These are phyloP conservation scores for Rachycentron canadum DNA, from an alignment of 2,797 vertebrate species.

Conservation along the genomic window DNA sequence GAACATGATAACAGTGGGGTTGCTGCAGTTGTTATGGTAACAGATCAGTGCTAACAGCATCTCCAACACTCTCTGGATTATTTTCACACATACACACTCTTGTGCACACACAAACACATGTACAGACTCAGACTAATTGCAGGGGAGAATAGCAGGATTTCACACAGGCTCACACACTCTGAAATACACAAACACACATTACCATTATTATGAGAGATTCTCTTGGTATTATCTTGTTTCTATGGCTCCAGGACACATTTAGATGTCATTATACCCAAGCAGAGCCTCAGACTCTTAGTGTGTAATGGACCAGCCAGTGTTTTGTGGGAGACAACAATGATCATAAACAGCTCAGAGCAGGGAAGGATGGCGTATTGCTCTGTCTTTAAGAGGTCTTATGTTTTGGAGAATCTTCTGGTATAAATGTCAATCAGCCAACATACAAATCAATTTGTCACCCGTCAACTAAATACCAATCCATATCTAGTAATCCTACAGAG, in stretches of 20 bases:
- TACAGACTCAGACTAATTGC: slow-evolving; percentile 58
- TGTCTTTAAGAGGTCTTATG: slow-evolving; percentile 9
- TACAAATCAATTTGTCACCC: slow-evolving; percentile 13
- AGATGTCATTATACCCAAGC: slow-evolving; percentile 53
- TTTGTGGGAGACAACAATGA: slow-evolving; percentile 14
- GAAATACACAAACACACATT: slow-evolving; percentile 38
- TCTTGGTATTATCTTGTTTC: slow-evolving; percentile 58
- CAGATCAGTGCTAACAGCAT: slow-evolving; percentile 74
- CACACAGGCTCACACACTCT: slow-evolving; percentile 29
- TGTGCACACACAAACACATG: slow-evolving; percentile 2
- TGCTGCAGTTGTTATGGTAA: slow-evolving; percentile 82
- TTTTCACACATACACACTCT: slow-evolving; percentile 25
- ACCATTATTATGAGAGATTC: slow-evolving; percentile 47
- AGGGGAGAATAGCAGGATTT: slow-evolving; percentile 30
- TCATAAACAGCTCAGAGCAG: slow-evolving; percentile 28
- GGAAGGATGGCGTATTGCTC: slow-evolving; percentile 29
- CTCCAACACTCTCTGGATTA: slow-evolving; percentile 50
- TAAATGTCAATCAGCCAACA: slow-evolving; percentile 4
- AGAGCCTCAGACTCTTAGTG: slow-evolving; percentile 44
- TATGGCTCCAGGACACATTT: slow-evolving; percentile 60
- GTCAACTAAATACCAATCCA: neutral
- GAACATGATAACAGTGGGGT: slow-evolving; percentile 29
- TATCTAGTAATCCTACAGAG: slow-evolving; percentile 5
- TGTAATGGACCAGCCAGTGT: slow-evolving; percentile 56
- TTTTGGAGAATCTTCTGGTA: neutral